Evolutionary conservation across 2,888 invertebrate genomes (phyloP).

Genomic region (Saturnia japonica): DNA sequence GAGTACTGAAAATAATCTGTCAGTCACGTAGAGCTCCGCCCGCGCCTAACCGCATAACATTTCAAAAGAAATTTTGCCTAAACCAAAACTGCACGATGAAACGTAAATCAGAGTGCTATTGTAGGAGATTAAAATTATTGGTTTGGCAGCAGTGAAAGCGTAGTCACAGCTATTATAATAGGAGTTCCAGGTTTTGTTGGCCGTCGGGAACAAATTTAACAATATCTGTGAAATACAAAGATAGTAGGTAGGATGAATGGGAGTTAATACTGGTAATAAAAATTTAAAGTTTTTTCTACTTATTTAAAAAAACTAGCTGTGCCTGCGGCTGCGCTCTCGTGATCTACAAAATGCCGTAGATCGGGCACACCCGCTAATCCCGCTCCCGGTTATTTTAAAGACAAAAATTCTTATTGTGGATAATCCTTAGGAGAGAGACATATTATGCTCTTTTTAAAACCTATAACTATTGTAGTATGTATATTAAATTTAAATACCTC

Average conservation of each 20-base stretch:
- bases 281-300: not conserved
- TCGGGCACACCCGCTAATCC: no score
- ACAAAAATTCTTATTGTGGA: no score
- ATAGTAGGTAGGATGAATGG: not conserved
- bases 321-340: no score
- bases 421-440: no score
- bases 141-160: not conserved
- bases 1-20: slow-evolving; percentile 76
- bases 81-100: slow-evolving; percentile 39
- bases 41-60: slow-evolving; percentile 43
- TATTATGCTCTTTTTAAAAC: no score
- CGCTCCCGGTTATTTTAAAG: no score
- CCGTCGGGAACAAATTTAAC: not conserved
- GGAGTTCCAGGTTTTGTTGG: not conserved
- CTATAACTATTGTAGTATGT: no score
- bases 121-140: not conserved
- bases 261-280: not conserved
- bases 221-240: not conserved
- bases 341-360: no score
- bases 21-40: slow-evolving; percentile 66
- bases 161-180: not conserved
- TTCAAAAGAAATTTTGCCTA: slow-evolving; percentile 51
- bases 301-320: no score
- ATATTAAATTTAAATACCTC: no score
- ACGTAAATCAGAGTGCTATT: not conserved